Conservation (phyloP, 2,113 vertebrate species). For the Burhinus bistriatus region DNA sequence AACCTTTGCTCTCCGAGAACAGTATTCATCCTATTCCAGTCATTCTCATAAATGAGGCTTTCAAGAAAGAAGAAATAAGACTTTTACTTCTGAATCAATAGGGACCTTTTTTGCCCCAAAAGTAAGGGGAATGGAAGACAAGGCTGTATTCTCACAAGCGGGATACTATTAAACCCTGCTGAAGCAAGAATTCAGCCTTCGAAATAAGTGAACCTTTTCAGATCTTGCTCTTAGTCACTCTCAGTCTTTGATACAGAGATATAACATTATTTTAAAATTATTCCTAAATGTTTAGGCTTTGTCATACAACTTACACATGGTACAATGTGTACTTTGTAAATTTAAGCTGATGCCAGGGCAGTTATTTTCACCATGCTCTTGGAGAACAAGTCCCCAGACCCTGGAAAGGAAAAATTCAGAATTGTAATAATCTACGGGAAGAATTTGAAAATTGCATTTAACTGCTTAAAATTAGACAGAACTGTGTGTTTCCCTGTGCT, state of each 20-base stretch:
- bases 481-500: background rate
- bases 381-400: background rate
- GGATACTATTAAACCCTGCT: conserved; percentile 1
- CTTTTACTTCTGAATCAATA: background rate
- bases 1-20: conserved; percentile 33
- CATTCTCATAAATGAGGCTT: background rate
- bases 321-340: background rate
- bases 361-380: background rate
- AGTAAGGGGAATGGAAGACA: conserved; percentile 14
- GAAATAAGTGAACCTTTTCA: conserved; percentile 44
- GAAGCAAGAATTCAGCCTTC: conserved; percentile 30
- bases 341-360: background rate
- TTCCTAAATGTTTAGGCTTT: background rate
- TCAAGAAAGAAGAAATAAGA: conserved; percentile 21
- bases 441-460: background rate
- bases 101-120: background rate
- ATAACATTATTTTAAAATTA: conserved; percentile 37
- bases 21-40: background rate
- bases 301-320: background rate
- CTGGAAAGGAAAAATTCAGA: background rate
- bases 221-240: background rate
- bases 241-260: conserved; percentile 6
- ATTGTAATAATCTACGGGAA: background rate
- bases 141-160: conserved; percentile 26
- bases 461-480: background rate